Conservation (phyloP, 1,140 invertebrate species). For the Bradysia coprophila region DNA sequence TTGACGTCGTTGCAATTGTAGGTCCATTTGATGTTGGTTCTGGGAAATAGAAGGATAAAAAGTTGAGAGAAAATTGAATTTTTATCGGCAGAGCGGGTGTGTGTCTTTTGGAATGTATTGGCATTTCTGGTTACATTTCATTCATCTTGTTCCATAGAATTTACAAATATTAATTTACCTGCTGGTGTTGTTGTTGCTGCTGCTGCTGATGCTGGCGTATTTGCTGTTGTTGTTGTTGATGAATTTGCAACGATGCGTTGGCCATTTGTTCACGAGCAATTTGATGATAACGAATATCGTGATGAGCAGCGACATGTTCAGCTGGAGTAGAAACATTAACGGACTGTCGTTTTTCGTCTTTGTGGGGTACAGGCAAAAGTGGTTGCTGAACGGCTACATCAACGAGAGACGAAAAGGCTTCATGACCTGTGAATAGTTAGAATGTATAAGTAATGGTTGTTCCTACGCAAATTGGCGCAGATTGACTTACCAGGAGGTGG, state of each 20-base stretch:
- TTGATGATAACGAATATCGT: constrained; percentile 14
- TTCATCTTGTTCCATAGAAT: no score
- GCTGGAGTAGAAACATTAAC: constrained; percentile 5
- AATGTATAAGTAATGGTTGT: neutral
- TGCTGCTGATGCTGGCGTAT: constrained; percentile 20
- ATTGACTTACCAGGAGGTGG: constrained; percentile 25
- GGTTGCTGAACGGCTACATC: constrained; percentile 73
- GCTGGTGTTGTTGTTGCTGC: constrained; percentile 24
- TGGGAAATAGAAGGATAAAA: no score
- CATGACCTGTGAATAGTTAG: constrained; percentile 35
- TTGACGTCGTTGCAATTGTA: constrained; percentile 13
- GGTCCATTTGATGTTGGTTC: constrained; percentile 12
- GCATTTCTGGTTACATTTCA: no score
- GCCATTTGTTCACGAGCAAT: constrained; percentile 6
- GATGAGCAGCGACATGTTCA: constrained; percentile 4
- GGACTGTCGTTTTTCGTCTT: constrained; percentile 12
- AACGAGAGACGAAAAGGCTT: constrained; percentile 67
- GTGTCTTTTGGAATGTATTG: no score
- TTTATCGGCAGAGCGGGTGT: no score
- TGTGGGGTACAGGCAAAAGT: constrained; percentile 55
- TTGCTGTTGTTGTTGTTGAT: constrained; percentile 4
- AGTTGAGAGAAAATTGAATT: no score
- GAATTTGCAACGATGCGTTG: constrained; percentile 8
- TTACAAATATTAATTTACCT: constrained; percentile 12
- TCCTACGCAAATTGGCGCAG: neutral